These are phyloP conservation scores for Pimephales promelas DNA, from an alignment of 2,113 vertebrate species.

Conservation along the genomic window DNA sequence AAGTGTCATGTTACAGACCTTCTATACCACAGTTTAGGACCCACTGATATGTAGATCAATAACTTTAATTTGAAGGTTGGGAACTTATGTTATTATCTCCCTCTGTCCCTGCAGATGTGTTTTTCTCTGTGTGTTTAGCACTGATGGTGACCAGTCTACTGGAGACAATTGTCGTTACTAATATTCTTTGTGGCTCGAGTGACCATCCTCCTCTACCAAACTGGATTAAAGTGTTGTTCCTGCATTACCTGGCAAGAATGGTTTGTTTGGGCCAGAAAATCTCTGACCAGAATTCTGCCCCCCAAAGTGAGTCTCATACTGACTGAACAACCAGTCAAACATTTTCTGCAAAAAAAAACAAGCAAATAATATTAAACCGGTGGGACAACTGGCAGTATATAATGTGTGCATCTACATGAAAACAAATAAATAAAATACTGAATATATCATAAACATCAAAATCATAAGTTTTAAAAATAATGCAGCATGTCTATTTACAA, in stretches of 20 bases:
- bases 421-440: background rate
- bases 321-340: background rate
- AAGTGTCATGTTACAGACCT: background rate
- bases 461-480: background rate
- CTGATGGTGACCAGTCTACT: slow-evolving; percentile 75
- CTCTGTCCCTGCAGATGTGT: slow-evolving; percentile 64
- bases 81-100: background rate
- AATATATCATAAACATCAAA: background rate
- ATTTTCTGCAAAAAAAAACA: background rate
- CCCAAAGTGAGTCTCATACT: slow-evolving; percentile 25
- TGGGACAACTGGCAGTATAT: background rate
- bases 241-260: slow-evolving; percentile 59
- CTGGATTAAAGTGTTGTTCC: slow-evolving; percentile 65
- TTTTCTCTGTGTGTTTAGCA: slow-evolving; percentile 71
- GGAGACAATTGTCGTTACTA: slow-evolving; percentile 73
- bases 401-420: background rate
- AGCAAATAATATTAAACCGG: background rate
- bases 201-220: slow-evolving; percentile 56
- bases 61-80: background rate
- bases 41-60: background rate
- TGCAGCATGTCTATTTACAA: background rate
- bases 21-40: background rate
- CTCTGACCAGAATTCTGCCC: background rate
- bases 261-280: slow-evolving; percentile 55
- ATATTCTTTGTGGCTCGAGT: slow-evolving; percentile 59